Conservation (phyloP, 2,888 invertebrate species). For the Tetheella fluctuosa region DNA sequence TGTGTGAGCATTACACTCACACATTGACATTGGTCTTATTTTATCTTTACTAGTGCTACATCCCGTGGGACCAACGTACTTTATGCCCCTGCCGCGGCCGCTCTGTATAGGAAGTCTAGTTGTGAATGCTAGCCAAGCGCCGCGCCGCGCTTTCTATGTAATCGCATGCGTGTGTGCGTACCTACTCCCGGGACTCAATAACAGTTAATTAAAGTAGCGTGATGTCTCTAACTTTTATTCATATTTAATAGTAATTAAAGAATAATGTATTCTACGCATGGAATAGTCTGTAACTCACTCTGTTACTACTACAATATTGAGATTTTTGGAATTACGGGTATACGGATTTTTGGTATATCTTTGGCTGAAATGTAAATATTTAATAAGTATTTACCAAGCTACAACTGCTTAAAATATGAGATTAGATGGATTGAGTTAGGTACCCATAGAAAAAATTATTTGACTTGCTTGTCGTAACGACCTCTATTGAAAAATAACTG, state of each 20-base stretch:
- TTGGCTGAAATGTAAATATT: neutral
- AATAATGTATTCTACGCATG: neutral
- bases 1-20: constrained; percentile 63
- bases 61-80: constrained; percentile 79
- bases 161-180: constrained; percentile 50
- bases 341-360: no score
- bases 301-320: neutral
- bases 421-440: neutral
- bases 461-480: neutral
- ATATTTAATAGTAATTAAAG: neutral
- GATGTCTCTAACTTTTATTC: constrained; percentile 27
- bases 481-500: neutral
- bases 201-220: constrained; percentile 52
- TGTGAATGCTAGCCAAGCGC: constrained; percentile 70
- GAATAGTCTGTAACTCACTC: neutral
- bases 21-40: constrained; percentile 69
- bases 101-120: constrained; percentile 64
- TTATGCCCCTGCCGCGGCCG: constrained; percentile 33
- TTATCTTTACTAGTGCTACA: constrained; percentile 74
- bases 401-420: no score
- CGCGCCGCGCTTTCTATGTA: constrained; percentile 59
- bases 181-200: constrained; percentile 50
- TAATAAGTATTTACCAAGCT: no score
- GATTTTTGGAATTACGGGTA: neutral
- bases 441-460: no score